Percentiles rank a stretch among this genome's conserved stretches.
Conservation (phyloP, 1,140 invertebrate genomes). For the Dendrolimus punctatus region DNA sequence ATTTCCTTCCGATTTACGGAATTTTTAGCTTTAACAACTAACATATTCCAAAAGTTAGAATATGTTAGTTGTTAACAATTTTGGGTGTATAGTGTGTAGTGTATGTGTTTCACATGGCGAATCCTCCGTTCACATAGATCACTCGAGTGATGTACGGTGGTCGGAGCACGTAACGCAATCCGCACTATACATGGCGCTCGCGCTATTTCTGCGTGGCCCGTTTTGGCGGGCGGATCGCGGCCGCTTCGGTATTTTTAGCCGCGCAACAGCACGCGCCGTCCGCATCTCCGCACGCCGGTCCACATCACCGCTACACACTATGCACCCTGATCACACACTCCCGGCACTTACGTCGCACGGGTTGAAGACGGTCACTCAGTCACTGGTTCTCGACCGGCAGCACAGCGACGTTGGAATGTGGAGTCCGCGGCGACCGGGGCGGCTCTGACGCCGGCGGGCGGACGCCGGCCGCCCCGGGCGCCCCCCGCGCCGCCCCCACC, state of each 20-base stretch:
- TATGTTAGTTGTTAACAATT: neutral
- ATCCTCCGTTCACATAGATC: constrained; percentile 1
- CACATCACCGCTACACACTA: constrained; percentile 17
- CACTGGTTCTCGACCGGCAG: constrained; percentile 50
- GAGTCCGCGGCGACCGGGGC: constrained; percentile 69
- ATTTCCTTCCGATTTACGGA: too few relatives aligned
- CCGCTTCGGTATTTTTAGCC: constrained; percentile 46
- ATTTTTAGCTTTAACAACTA: too few relatives aligned
- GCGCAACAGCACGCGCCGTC: constrained; percentile 16
- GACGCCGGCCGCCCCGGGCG: constrained; percentile 12
- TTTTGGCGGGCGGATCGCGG: constrained; percentile 1
- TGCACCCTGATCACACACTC: constrained; percentile 28
- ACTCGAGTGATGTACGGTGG: constrained; percentile 7
- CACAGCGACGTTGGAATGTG: constrained; percentile 69
- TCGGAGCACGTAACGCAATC: constrained; percentile 49
- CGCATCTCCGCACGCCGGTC: constrained; percentile 15
- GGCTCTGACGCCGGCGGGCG: constrained; percentile 47
- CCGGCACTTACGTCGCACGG: constrained; percentile 67
- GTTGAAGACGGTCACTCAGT: constrained; percentile 62
- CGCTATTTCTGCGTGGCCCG: constrained; percentile 39
- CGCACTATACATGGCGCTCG: constrained; percentile 50
- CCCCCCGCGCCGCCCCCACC: constrained; percentile 18
- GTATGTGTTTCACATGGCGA: constrained; percentile 14
- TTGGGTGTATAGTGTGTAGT: constrained; percentile 53
- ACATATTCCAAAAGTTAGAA: neutral